Evolutionary conservation across 2,888 invertebrate species (phyloP), one percentile per base, ranked within the genome.

Genomic region (Drosophila macrothrix): DNA sequence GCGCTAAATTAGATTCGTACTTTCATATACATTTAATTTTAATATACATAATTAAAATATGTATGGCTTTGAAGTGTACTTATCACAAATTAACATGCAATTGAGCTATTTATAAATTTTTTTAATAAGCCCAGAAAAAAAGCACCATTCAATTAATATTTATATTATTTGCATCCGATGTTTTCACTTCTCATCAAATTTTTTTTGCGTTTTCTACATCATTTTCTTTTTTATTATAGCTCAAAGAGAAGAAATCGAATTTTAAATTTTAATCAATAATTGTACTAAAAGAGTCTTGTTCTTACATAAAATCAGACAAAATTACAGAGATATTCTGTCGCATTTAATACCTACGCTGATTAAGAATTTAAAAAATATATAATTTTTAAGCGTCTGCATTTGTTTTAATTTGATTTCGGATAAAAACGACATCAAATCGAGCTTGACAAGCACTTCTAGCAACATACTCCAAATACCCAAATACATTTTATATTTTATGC

Each of bases 81-180:
- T 80, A 82, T 80, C 68, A 76, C 68, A 67, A 58, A 67, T 55
- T 69, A 67, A 72, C 83, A 83, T 83, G 83, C 83, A 80, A 82
- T 78, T 83, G 73, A 68, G 71, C 69, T 55, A 83, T 84, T 82
- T 77, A 73, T 58, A 60, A 70, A 64, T 80, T 73, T 73, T 81
- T 73, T 73, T 74, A 82, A 78, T 69, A 68, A 9, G 56, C 61
- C 25, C 74, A 54, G 67, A 67, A 65, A 73, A 73, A 74, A 67
- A 66, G 58, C 67, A 77, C 64, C 70, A 37, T 22, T 41, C 19
- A 43, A 52, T 63, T 55, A 41, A 52, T 53, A 4, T 31, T 59
- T 46, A 19, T 29, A 29, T 39, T 29, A n/a, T 16, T 25, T 41
- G 43, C 52, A 56, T 41, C 43, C 35, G 31, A 33, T 49, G 22